A percentile compares a stretch with the other conserved stretches of the same genome.
These are phyloP conservation scores for Orthonyx spaldingii DNA, from an alignment of 2,113 vertebrate species.

Conservation along the genomic window DNA sequence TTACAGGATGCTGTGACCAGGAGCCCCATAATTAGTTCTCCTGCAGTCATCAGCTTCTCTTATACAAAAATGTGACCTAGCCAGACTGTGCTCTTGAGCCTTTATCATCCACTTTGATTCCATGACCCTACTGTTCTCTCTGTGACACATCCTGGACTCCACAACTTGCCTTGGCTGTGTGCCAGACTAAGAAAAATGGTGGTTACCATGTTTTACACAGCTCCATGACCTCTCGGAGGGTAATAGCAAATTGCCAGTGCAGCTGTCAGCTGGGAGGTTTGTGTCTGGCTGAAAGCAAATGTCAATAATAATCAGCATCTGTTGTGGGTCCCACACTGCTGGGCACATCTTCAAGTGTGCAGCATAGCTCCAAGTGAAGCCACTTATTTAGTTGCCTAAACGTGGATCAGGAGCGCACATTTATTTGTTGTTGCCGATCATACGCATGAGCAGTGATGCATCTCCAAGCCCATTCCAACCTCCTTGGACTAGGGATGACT, in stretches of 20 bases:
- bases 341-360: slow-evolving; percentile 34
- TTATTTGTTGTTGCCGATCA: background rate
- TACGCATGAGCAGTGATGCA: background rate
- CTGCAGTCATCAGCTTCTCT: background rate
- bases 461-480: background rate
- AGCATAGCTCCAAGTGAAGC: background rate
- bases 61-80: background rate
- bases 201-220: background rate
- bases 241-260: slow-evolving; percentile 7
- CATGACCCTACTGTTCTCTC: background rate
- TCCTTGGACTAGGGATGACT: background rate
- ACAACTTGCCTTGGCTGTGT: background rate
- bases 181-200: background rate
- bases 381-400: background rate
- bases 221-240: background rate
- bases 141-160: background rate
- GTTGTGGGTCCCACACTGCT: background rate
- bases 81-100: background rate
- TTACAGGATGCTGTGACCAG: background rate
- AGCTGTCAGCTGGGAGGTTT: slow-evolving; percentile 57
- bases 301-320: slow-evolving; percentile 39
- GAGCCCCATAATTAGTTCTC: background rate
- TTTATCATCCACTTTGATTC: background rate
- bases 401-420: background rate
- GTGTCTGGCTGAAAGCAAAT: slow-evolving; percentile 7